These are phyloP conservation scores for Tarsius wallacei DNA, from an alignment of 2,797 vertebrate genomes.

Conservation along the genomic window DNA sequence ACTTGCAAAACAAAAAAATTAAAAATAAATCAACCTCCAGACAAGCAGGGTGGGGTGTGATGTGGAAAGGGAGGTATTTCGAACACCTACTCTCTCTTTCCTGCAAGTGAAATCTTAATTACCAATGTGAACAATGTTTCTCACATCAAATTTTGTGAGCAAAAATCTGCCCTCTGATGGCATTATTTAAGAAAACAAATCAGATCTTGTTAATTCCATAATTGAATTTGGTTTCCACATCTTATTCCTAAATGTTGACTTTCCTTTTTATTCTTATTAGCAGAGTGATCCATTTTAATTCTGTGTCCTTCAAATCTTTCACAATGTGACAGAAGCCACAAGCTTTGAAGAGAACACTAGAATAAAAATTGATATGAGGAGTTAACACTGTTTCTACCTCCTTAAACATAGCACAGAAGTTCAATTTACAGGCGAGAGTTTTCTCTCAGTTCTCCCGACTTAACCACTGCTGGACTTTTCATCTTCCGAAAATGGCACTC, in stretches of 20 bases:
- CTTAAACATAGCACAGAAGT: constrained; percentile 6
- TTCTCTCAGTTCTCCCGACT: not conserved
- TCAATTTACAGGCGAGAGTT: not conserved
- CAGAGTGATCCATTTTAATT: not conserved
- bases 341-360: not conserved
- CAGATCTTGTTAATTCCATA: not conserved
- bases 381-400: not conserved
- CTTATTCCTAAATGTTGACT: constrained; percentile 3
- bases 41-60: not conserved
- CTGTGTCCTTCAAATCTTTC: not conserved
- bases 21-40: not conserved
- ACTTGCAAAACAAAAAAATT: not conserved
- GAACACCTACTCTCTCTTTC: not conserved
- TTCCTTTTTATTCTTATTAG: constrained; percentile 30
- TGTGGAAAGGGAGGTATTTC: not conserved
- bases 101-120: constrained; percentile 58
- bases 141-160: not conserved
- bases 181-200: constrained; percentile 41
- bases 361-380: not conserved
- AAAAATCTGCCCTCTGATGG: constrained; percentile 35
- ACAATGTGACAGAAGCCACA: not conserved
- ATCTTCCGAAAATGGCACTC: accelerated
- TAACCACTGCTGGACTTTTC: not conserved
- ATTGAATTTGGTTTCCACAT: not conserved
- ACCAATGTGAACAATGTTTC: accelerated